Evolutionary conservation across 2,113 vertebrate species (phyloP), one percentile per base, ranked within the genome.

Genomic region (Arenaria interpres): DNA sequence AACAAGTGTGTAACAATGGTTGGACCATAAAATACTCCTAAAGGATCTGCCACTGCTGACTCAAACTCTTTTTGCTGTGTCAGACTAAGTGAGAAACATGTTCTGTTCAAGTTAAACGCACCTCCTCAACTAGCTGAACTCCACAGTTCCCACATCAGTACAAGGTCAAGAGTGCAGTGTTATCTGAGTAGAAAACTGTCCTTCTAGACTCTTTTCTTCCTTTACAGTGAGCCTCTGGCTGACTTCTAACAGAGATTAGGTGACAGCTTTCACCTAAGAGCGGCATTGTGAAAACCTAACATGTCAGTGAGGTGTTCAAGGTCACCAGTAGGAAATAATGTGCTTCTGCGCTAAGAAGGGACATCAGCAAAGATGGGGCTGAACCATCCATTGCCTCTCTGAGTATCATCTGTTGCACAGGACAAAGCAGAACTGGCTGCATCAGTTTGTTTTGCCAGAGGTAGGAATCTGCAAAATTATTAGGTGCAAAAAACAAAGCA

Each of bases 271-370:
- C 46, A 54, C 41, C 64, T 48, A 46, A 56, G 14, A 63, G 46
- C 0, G 0, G 17, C 16, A 32, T 14, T 66, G 14, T 32, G 46
- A 74, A 93, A 89, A 45, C 17, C 46, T 74, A 41, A 78, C 2
- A 4, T 9, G 25, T 33, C 8, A 6, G 15, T 62, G 27, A 81
- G 22, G 11, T 33, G 15, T 54, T 39, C 64, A 78, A 85, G 39
- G 18, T 67, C 54, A 67, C 10, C 17, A 54, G 35, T 4, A 43
- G 21, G 33, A 88, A 77, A 69, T n/a, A 66, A 71, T 7, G 10
- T n/a, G 66, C 0, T 0, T 12, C 64, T 63, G 24, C 0, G 0
- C 46, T 66, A 45, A 35, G 35, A 76, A 68, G 20, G 9, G 46
- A 13, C 43, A 24, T 54, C 28, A 50, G 22, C 15, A 64, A 22